Base-by-base conservation (phyloP, 2,888 invertebrate species). In the Harpalus rufipes region DNA sequence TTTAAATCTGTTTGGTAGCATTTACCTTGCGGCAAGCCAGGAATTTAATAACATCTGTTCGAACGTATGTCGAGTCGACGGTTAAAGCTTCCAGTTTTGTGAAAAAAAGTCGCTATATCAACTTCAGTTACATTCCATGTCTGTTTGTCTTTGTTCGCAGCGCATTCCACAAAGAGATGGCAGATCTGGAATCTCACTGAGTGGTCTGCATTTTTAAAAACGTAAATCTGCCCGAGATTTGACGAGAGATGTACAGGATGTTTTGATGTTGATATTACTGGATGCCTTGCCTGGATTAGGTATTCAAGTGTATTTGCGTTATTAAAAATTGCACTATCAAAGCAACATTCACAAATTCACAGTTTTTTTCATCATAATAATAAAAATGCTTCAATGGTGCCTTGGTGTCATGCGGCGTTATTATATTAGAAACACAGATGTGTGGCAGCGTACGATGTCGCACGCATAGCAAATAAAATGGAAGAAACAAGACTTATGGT, bases 101-200 rank as follows among this genome's bases (percentile, higher is more conserved):
- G 14, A 68, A 68, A 68, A 68, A 68, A 68, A 63, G 68, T 68
- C 68, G 39, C 32, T 68, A 32, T 39, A 68, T 68, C 68, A 68
- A 68, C 68, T 68, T 68, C 68, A 68, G 68, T 68, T 68, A 39
- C 68, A 68, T 68, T 68, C 68, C 68, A 39, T 32, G 25, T 68
- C 68, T 68, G 68, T 68, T 68, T 68, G 68, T 68, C 68, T 68
- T 68, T 68, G 68, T 68, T 39, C n/a, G 12, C 39, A 12, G n/a
- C 68, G 25, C 32, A 68, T 68, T 68, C 68, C 68, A n/a, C 68
- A 63, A 63, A 63, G 63, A 25, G 63, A 63, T 25, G 63, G 21
- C 25, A 21, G 18, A 16, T 18, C 21, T 25, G 21, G 63, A 61
- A 61, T 61, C 59, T 63, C 21, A 25, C 21, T 63, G 68, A 68